Evolutionary conservation across 1,140 invertebrate genomes (phyloP).

Genomic region (Heliconius nattereri): DNA sequence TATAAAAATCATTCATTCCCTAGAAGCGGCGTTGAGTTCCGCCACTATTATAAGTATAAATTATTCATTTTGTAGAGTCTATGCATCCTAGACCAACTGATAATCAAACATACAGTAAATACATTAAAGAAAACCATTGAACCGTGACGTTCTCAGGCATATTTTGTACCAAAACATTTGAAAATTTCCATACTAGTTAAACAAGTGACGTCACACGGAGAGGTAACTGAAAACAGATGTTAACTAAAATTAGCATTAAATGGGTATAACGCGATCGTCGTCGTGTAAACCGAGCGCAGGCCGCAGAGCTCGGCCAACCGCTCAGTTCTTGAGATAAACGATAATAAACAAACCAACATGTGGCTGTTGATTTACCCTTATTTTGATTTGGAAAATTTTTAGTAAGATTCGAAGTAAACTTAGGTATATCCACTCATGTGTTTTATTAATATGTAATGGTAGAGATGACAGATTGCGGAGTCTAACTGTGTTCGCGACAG

Average conservation of each 20-base stretch:
- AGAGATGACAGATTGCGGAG: background rate
- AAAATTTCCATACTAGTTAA: conserved; percentile 3
- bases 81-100: too few species aligned
- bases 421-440: background rate
- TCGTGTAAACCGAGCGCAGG: background rate
- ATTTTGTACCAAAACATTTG: background rate
- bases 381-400: background rate
- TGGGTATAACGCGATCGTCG: conserved; percentile 9
- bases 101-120: background rate
- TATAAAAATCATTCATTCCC: too few species aligned
- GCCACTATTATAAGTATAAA: too few species aligned
- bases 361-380: background rate
- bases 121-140: background rate
- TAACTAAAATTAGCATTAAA: conserved; percentile 22
- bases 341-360: conserved; percentile 9
- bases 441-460: background rate
- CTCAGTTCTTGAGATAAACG: background rate
- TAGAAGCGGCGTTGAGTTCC: too few species aligned
- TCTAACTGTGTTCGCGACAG: too few species aligned
- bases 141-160: background rate
- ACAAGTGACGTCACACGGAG: background rate
- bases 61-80: too few species aligned
- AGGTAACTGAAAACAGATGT: conserved; percentile 21
- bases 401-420: background rate
- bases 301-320: background rate